A percentile compares a stretch with the other conserved stretches of the same genome.
These are phyloP conservation scores for Paraescarpia echinospica DNA, from an alignment of 1,140 invertebrate species.

Conservation along the genomic window DNA sequence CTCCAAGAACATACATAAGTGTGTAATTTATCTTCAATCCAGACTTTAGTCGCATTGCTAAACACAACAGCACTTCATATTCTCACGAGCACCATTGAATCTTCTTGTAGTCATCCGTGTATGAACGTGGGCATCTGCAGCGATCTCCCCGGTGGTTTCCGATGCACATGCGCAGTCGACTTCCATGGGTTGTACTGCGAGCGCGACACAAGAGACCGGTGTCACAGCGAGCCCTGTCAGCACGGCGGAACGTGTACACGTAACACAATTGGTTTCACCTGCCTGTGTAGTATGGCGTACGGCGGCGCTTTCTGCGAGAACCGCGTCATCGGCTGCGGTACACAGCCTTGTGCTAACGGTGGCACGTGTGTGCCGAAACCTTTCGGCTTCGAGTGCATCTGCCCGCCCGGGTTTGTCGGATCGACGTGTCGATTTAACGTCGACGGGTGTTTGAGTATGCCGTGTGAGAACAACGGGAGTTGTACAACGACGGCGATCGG, in stretches of 20 bases:
- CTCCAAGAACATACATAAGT: background rate
- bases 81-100: background rate
- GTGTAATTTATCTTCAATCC: background rate
- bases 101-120: background rate
- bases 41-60: background rate
- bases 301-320: background rate
- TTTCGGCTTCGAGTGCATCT: constrained; percentile 30
- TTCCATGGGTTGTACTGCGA: background rate
- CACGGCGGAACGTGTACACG: background rate
- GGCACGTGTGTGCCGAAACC: constrained; percentile 75
- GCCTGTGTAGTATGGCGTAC: background rate
- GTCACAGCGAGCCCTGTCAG: background rate
- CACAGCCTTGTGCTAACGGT: constrained; percentile 76
- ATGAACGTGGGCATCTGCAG: background rate
- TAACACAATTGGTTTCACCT: background rate
- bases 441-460: constrained; percentile 77
- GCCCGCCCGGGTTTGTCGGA: constrained; percentile 33
- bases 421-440: constrained; percentile 23
- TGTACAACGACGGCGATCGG: background rate
- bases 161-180: background rate
- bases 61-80: background rate
- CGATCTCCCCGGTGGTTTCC: background rate
- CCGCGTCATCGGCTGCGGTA: background rate
- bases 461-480: constrained; percentile 67
- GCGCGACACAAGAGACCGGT: background rate